Evolutionary conservation across 2,797 vertebrate species (phyloP).

Genomic region (Tinamus major): DNA sequence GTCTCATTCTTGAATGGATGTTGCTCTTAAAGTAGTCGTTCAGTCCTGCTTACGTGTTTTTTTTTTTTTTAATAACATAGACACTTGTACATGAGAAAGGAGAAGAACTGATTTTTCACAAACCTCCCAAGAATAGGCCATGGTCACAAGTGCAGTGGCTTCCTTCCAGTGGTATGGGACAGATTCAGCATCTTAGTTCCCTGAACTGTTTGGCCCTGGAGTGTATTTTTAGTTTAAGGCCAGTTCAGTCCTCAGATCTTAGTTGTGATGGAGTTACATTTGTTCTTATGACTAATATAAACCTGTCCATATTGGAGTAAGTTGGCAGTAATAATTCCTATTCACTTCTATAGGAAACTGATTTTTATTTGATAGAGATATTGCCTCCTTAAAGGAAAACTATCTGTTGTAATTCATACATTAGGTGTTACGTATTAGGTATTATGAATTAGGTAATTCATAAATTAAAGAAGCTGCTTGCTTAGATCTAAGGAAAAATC

Average conservation of each 20-base stretch:
- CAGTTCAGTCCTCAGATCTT: not conserved
- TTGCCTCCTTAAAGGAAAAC: not conserved
- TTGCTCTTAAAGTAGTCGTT: not conserved
- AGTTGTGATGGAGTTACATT: not conserved
- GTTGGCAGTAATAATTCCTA: not conserved
- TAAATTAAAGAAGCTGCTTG: too few species aligned
- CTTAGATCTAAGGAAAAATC: not conserved
- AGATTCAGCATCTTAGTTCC: not conserved
- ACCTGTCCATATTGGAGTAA: not conserved
- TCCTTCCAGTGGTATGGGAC: not conserved
- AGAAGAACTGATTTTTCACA: not conserved
- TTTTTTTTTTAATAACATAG: not conserved
- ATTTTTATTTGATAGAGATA: not conserved
- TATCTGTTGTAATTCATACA: not conserved
- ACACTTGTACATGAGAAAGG: not conserved
- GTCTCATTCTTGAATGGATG: not conserved
- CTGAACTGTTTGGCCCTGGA: not conserved
- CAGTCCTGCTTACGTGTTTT: not conserved
- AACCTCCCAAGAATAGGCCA: not conserved
- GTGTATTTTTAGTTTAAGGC: not conserved
- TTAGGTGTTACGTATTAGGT: too few species aligned
- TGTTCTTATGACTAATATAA: rapidly evolving
- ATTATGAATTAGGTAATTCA: too few species aligned
- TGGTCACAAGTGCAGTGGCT: not conserved
- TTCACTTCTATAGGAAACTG: not conserved